Conservation (phyloP, 2,888 invertebrate species). For the Drosophila testacea region DNA sequence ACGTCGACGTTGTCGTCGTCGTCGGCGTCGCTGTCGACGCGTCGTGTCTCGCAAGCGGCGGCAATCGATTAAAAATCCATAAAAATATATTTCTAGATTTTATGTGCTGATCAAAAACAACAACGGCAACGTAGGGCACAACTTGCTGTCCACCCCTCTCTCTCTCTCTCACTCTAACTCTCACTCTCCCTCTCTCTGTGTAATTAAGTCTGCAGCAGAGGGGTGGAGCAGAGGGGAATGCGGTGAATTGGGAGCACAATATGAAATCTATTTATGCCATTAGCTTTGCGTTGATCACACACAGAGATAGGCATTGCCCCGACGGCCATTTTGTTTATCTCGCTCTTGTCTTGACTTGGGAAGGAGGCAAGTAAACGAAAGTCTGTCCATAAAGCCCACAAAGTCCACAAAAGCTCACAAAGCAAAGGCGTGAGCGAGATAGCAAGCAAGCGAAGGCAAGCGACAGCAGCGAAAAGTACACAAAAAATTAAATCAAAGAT, state of each 20-base stretch:
- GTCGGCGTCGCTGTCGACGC: constrained; percentile 9
- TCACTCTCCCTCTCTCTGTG: constrained; percentile 42
- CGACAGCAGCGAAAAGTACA: constrained; percentile 36
- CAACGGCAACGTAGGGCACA: constrained; percentile 32
- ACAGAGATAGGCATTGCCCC: constrained; percentile 45
- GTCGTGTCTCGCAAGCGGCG: constrained; percentile 58
- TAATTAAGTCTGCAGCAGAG: constrained; percentile 65
- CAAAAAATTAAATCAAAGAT: constrained; percentile 70
- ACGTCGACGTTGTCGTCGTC: constrained; percentile 9
- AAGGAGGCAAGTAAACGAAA: constrained; percentile 4
- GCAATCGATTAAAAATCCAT: constrained; percentile 83
- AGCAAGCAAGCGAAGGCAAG: constrained; percentile 1
- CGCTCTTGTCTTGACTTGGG: constrained; percentile 22
- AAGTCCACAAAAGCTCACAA: constrained; percentile 5
- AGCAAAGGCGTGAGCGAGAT: constrained; percentile 11
- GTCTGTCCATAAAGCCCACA: constrained; percentile 17
- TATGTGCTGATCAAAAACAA: constrained; percentile 75
- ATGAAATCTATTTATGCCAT: constrained; percentile 81
- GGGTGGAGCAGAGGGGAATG: not conserved
- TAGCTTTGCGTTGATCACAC: constrained; percentile 70
- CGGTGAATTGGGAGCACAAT: constrained; percentile 45
- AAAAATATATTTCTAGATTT: constrained; percentile 82
- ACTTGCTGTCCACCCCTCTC: not conserved
- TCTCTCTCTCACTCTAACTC: not conserved
- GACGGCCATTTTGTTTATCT: constrained; percentile 62